Percentiles rank a stretch among this genome's conserved stretches.
phyloP scores from a whole-genome alignment of 2,113 vertebrate genomes.

The Lagopus muta region DNA sequence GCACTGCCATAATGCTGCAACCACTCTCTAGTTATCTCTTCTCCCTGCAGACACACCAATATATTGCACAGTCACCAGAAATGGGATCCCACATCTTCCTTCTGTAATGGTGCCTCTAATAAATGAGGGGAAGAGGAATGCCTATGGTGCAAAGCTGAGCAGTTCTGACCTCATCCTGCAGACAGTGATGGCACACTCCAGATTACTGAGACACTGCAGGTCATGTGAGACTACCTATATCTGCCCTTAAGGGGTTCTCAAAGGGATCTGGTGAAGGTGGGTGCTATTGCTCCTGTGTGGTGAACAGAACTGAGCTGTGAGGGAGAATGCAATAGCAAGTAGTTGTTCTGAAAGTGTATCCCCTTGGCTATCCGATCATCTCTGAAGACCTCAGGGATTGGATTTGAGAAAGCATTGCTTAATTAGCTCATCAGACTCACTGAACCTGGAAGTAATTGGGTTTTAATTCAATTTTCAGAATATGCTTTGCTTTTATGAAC shows the following conservation, averaged over 20 bases:
- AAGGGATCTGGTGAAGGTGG: neutral
- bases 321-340: neutral
- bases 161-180: neutral
- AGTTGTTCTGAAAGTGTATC: neutral
- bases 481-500: slow-evolving; percentile 55
- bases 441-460: slow-evolving; percentile 39
- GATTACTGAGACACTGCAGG: neutral
- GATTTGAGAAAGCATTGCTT: slow-evolving; percentile 7
- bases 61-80: neutral
- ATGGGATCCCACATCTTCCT: neutral
- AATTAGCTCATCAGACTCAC: slow-evolving; percentile 28
- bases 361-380: neutral
- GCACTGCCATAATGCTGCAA: neutral
- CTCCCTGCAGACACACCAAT: neutral
- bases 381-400: neutral
- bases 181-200: neutral
- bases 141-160: neutral
- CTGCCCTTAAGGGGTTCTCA: neutral
- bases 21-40: neutral
- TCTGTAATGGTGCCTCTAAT: rapidly evolving
- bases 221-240: neutral
- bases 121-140: neutral
- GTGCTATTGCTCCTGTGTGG: neutral
- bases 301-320: neutral
- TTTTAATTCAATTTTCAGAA: slow-evolving; percentile 46